Percentiles rank a stretch among this genome's conserved stretches.
These are phyloP conservation scores for Mastigias papua DNA, from an alignment of 30 jellyfish, hydroid and myxozoan genomes.

Conservation along the genomic window DNA sequence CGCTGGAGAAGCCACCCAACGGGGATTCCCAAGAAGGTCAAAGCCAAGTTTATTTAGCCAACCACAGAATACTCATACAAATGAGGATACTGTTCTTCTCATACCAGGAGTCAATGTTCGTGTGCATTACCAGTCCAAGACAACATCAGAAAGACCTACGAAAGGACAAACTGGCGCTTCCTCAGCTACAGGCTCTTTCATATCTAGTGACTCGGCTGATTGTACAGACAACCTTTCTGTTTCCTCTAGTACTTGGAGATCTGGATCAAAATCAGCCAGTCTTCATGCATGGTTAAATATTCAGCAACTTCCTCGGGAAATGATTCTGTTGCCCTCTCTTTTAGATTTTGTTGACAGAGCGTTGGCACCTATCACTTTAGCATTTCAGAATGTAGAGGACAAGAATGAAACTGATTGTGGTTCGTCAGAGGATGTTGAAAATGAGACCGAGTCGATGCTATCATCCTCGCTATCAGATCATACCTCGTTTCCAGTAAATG, in stretches of 20 bases:
- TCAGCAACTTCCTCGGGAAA: conserved; percentile 90
- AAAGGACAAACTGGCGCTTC: neutral
- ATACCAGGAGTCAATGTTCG: conserved; percentile 93
- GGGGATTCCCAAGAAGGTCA: conserved; percentile 32
- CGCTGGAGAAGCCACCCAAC: conserved; percentile 19
- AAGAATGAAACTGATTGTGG: conserved; percentile 26
- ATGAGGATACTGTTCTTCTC: conserved; percentile 80
- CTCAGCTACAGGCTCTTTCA: conserved; percentile 42
- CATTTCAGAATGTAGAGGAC: conserved; percentile 43
- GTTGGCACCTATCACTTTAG: conserved; percentile 77
- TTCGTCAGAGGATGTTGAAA: conserved; percentile 55
- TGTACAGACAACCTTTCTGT: conserved; percentile 49
- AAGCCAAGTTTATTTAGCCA: conserved; percentile 52
- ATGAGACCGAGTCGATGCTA: conserved; percentile 79
- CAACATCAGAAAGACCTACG: conserved; percentile 60
- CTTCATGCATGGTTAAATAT: conserved; percentile 83
- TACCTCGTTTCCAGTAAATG: conserved; percentile 93
- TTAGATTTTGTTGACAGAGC: conserved; percentile 91
- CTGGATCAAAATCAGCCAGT: conserved; percentile 85
- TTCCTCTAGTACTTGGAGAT: conserved; percentile 46
- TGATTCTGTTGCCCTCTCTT: conserved; percentile 91
- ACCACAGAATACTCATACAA: conserved; percentile 33
- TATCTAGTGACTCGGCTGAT: conserved; percentile 38
- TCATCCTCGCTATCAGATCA: conserved; percentile 86
- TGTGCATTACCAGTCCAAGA: conserved; percentile 82